Conservation (phyloP, 2,797 vertebrate genomes). For the Trachurus trachurus region DNA sequence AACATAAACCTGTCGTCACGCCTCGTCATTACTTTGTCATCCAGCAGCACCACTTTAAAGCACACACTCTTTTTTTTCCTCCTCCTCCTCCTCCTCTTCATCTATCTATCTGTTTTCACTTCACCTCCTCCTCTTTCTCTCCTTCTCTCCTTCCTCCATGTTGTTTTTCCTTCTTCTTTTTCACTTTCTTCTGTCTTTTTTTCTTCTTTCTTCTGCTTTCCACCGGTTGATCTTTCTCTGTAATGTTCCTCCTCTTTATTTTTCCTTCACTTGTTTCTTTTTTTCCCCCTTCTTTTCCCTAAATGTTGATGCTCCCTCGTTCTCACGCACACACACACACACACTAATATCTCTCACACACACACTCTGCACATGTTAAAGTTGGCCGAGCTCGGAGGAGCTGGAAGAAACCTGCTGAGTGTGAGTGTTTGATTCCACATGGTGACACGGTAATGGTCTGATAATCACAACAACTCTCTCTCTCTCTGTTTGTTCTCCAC, state of each 20-base stretch:
- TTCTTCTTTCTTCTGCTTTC: background rate
- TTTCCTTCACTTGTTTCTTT: conserved; percentile 26
- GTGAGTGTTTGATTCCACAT: conserved; percentile 1
- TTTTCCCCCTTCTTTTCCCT: conserved; percentile 25
- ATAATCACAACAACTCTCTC: background rate
- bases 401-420: conserved; percentile 38
- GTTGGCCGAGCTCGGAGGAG: conserved; percentile 33
- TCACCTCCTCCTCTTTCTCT: background rate
- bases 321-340: conserved; percentile 25
- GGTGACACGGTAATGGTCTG: background rate
- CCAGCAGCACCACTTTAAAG: conserved; percentile 49
- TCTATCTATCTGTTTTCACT: conserved; percentile 52
- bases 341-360: conserved; percentile 30
- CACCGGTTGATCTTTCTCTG: conserved; percentile 15
- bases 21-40: conserved; percentile 73
- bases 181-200: conserved; percentile 1
- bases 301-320: conserved; percentile 20
- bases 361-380: conserved; percentile 55
- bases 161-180: background rate
- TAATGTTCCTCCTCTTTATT: conserved; percentile 14
- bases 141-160: background rate
- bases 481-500: background rate
- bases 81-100: conserved; percentile 31
- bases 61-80: conserved; percentile 32
- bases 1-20: conserved; percentile 74